Evolutionary conservation across 2,113 vertebrate genomes (phyloP).

Genomic region (Vidua macroura): DNA sequence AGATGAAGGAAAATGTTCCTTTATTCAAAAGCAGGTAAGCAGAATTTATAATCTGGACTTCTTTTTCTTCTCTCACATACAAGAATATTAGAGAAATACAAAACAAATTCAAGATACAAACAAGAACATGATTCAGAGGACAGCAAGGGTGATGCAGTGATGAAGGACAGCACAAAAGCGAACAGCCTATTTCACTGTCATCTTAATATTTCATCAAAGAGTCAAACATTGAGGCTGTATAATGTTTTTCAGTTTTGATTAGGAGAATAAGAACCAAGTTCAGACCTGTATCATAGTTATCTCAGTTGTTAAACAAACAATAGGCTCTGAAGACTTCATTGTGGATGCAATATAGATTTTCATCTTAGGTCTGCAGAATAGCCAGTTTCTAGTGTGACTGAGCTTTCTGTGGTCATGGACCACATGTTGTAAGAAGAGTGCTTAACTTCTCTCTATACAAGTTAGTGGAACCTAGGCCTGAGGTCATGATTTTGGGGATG

Average conservation of each 20-base stretch:
- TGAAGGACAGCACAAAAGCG: not conserved
- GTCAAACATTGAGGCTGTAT: not conserved
- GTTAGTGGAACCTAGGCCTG: not conserved
- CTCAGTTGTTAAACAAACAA: not conserved
- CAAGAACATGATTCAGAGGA: not conserved
- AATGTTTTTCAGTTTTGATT: not conserved
- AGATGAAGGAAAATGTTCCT: not conserved
- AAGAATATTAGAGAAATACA: not conserved
- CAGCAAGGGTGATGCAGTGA: not conserved
- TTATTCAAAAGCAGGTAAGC: not conserved
- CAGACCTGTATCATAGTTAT: not conserved
- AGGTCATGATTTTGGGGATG: not conserved
- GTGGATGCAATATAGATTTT: not conserved
- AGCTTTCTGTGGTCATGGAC: not conserved
- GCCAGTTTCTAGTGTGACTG: not conserved
- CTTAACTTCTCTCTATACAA: not conserved
- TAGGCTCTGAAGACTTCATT: not conserved
- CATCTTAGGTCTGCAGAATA: not conserved
- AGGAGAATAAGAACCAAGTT: not conserved
- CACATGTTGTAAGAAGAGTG: not conserved
- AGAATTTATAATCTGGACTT: not conserved
- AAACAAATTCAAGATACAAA: not conserved
- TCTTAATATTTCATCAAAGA: not conserved
- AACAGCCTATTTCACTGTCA: not conserved
- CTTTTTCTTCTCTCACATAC: not conserved